These are phyloP conservation scores for Pseudochirops cupreus DNA, from an alignment of 2,797 vertebrate genomes.

Conservation along the genomic window DNA sequence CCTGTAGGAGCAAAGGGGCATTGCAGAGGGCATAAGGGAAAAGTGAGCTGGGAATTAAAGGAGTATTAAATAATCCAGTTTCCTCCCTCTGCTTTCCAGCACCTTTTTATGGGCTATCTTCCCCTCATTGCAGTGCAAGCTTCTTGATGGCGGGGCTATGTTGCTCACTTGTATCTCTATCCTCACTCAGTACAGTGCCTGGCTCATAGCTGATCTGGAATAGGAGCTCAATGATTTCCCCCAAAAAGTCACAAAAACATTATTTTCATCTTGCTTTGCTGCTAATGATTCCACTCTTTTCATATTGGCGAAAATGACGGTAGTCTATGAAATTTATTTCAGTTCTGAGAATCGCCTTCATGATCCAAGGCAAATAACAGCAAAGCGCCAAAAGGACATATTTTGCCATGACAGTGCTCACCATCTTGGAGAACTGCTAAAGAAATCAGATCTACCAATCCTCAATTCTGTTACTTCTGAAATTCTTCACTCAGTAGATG, in stretches of 20 bases:
- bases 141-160: background rate
- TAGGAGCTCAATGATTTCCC: slow-evolving; percentile 96
- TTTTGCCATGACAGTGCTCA: slow-evolving; percentile 94
- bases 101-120: background rate
- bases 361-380: slow-evolving; percentile 98
- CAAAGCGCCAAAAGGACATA: slow-evolving; percentile 92
- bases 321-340: slow-evolving; percentile 97
- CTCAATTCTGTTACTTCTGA: slow-evolving; percentile 98
- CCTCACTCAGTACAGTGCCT: accelerated
- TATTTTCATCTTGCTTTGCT: slow-evolving; percentile 98
- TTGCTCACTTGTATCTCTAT: background rate
- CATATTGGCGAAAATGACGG: slow-evolving; percentile 96
- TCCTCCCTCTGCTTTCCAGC: background rate
- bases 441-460: slow-evolving; percentile 89
- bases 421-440: slow-evolving; percentile 91
- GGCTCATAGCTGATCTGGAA: slow-evolving; percentile 91
- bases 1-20: background rate
- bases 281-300: slow-evolving; percentile 98
- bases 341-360: slow-evolving; percentile 98
- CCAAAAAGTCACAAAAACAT: slow-evolving; percentile 92
- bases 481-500: slow-evolving; percentile 98
- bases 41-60: background rate
- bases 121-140: background rate
- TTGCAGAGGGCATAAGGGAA: background rate
- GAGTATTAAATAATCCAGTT: background rate